Base-by-base conservation (phyloP, 1,140 invertebrate species). In the Lordiphosa clarofinis region DNA sequence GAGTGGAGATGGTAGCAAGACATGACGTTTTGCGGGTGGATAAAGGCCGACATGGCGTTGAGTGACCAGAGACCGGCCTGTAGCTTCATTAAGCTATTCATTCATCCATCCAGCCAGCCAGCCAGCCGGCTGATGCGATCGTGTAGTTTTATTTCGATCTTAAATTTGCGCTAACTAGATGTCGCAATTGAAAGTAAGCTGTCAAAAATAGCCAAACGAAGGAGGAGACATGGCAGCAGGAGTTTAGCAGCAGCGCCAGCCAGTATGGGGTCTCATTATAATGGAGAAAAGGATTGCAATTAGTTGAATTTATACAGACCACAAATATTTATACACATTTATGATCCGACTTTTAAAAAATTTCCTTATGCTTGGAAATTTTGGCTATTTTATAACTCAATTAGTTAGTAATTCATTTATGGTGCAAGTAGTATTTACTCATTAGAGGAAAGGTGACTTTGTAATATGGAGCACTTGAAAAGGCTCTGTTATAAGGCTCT, bases 141-240 rank as follows among this genome's bases (percentile, higher is more conserved):
- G 76, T 76, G 72, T 84, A 65, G 76, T 76, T 82, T 82, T 82
- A 82, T 82, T 82, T 82, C 56, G 43, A 67, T 84, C 76, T 84
- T 82, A 63, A 82, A 84, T 84, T 72, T 76, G 78, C 76, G 60
- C 76, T 82, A 82, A 82, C 76, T 82, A 82, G 76, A 76, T 84
- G 72, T 84, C 72, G 76, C 76, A 82, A 82, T 76, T 84, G 76
- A 82, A 82, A 82, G 76, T 82, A 64, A 82, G 76, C 76, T 82
- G 76, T 82, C 78, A 82, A 69, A 82, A 76, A 71, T 66, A 56
- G 37, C 70, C 55, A 48, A 42, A 13, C 31, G 35, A 38, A 36
- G 50, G 54, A 43, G 53, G 42, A 52, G 35, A 9, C 13, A 19
- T 36, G 13, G 10, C 33, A n/a, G 56, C 13, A 33, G 10, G 31